A percentile compares a stretch with the other conserved stretches of the same genome.
phyloP scores from a whole-genome alignment of 1,140 invertebrate species.

The Drosophila melanogaster region DNA sequence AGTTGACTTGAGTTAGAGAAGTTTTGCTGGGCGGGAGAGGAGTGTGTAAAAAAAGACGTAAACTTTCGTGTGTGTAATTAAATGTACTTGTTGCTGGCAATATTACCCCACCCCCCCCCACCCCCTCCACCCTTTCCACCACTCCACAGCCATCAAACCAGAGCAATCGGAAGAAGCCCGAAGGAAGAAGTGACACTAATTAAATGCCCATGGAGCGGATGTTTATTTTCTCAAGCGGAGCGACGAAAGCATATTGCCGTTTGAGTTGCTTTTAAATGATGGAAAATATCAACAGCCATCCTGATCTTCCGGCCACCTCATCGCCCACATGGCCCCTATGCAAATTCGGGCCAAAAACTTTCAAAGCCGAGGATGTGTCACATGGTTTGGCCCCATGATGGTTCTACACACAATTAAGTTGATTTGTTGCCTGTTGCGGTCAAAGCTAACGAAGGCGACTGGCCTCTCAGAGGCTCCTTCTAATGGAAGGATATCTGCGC shows the following conservation, averaged over 20 bases:
- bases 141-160: background rate
- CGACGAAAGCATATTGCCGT: slow-evolving; percentile 44
- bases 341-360: slow-evolving; percentile 59
- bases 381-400: slow-evolving; percentile 60
- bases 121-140: background rate
- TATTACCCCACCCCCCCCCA: background rate
- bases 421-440: slow-evolving; percentile 74
- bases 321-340: slow-evolving; percentile 22
- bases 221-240: slow-evolving; percentile 40
- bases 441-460: slow-evolving; percentile 69
- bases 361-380: slow-evolving; percentile 62
- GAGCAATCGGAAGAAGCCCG: slow-evolving; percentile 45
- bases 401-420: slow-evolving; percentile 70
- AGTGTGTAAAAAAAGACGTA: slow-evolving; percentile 27
- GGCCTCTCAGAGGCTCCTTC: slow-evolving; percentile 21
- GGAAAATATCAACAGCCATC: slow-evolving; percentile 33
- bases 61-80: slow-evolving; percentile 67
- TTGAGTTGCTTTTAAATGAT: slow-evolving; percentile 53
- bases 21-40: slow-evolving; percentile 1
- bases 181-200: slow-evolving; percentile 71
- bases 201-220: slow-evolving; percentile 70
- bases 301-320: slow-evolving; percentile 1
- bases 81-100: slow-evolving; percentile 69
- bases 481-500: slow-evolving; percentile 45
- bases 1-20: slow-evolving; percentile 55